phyloP scores from a whole-genome alignment of 2,797 vertebrate genomes.

The Lerista edwardsae region DNA sequence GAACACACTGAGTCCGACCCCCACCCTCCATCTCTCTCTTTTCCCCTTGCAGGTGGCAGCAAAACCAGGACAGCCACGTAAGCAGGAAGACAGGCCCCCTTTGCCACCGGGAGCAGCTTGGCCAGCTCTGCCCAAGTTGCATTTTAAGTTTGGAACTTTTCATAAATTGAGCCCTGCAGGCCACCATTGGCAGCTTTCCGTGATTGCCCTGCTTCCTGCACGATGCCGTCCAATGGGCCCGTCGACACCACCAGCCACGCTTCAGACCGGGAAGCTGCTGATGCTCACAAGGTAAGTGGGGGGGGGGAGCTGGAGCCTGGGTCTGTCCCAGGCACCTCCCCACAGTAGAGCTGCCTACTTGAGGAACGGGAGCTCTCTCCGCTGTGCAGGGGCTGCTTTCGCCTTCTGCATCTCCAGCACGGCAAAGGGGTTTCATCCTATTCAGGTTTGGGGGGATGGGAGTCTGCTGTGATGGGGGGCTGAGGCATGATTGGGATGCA shows the following conservation, averaged over 20 bases:
- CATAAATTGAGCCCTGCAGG: background rate
- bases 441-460: background rate
- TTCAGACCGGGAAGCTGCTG: conserved; percentile 27
- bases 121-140: conserved; percentile 3
- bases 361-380: too few relatives aligned
- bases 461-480: background rate
- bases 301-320: too few relatives aligned
- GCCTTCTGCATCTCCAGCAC: background rate
- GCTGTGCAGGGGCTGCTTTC: background rate
- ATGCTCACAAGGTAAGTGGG: conserved; percentile 45
- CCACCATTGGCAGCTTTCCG: background rate
- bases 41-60: conserved; percentile 71
- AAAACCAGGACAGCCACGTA: conserved; percentile 35
- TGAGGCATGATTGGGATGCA: background rate
- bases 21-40: conserved; percentile 19
- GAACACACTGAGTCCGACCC: background rate
- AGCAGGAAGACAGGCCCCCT: background rate
- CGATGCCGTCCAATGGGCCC: conserved; percentile 84
- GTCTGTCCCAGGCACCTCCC: too few relatives aligned
- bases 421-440: background rate
- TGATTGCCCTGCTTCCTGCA: conserved; percentile 38
- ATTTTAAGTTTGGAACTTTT: conserved; percentile 38
- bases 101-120: background rate
- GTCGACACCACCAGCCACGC: conserved; percentile 65
- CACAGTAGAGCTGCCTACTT: too few relatives aligned